A percentile compares a stretch with the other conserved stretches of the same genome.
These are phyloP conservation scores for Addax nasomaculatus DNA, from an alignment of 2,113 vertebrate genomes.

Conservation along the genomic window DNA sequence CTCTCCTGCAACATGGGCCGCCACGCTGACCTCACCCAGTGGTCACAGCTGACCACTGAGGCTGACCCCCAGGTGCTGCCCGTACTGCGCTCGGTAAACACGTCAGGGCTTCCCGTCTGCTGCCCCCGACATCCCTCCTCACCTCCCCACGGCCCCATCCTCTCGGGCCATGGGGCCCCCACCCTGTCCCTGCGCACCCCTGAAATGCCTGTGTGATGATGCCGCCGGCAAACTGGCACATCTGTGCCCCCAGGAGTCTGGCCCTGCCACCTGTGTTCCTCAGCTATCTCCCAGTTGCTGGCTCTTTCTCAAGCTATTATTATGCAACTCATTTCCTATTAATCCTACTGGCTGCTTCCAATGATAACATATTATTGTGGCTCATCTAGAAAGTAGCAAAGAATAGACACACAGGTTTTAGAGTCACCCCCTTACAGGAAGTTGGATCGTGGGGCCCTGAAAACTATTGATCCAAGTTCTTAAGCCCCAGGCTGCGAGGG, in stretches of 20 bases:
- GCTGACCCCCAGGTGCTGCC: neutral
- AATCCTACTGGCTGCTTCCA: neutral
- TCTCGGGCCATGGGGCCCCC: neutral
- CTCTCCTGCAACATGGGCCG: accelerated
- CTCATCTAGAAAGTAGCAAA: neutral
- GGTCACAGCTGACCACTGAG: neutral
- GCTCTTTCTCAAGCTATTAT: neutral
- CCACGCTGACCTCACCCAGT: accelerated
- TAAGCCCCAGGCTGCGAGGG: neutral
- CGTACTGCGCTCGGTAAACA: accelerated
- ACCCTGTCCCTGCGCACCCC: accelerated
- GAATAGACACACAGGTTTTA: neutral
- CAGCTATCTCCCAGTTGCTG: neutral
- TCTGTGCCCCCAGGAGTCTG: neutral
- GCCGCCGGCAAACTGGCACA: accelerated
- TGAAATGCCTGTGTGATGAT: neutral
- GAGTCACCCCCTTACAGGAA: neutral
- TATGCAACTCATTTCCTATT: neutral
- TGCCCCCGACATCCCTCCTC: neutral
- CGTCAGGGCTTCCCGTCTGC: neutral
- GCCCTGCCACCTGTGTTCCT: neutral
- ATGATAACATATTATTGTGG: neutral
- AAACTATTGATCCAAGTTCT: neutral
- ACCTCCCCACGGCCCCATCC: neutral
- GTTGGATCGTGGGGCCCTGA: neutral